Percentiles rank a stretch among this genome's conserved stretches.
Evolutionary conservation across 2,113 vertebrate genomes (phyloP).

Genomic region (Mirza zaza): DNA sequence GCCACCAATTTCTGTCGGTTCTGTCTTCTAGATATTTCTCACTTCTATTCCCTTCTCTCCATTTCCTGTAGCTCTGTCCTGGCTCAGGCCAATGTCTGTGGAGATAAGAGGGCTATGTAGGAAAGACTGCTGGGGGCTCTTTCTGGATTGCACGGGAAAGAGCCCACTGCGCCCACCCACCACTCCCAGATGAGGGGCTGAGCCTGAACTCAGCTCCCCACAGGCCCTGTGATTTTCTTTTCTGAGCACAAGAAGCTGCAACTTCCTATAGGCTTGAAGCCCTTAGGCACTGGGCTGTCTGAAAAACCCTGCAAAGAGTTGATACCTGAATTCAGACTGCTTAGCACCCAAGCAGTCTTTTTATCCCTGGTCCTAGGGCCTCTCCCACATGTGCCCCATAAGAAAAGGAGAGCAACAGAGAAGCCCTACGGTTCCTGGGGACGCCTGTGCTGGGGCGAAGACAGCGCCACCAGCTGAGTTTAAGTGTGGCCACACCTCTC

Average conservation of each 20-base stretch:
- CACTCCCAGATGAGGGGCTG: not conserved
- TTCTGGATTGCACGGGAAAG: not conserved
- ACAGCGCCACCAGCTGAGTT: not conserved
- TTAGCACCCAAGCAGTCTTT: not conserved
- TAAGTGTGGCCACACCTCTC: rapidly evolving
- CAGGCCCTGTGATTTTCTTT: not conserved
- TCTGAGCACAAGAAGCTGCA: not conserved
- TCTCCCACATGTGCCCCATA: not conserved
- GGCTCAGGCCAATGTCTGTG: not conserved
- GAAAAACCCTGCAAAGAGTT: not conserved
- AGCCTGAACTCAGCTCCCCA: not conserved
- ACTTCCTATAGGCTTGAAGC: not conserved
- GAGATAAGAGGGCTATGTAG: not conserved
- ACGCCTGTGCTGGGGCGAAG: not conserved
- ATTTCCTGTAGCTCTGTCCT: not conserved
- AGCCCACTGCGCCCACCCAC: not conserved
- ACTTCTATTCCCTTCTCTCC: not conserved
- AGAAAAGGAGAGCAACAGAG: not conserved
- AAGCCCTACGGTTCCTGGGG: rapidly evolving
- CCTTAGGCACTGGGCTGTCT: not conserved
- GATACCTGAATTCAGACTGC: not conserved
- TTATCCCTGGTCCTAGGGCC: not conserved
- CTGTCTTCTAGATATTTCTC: not conserved
- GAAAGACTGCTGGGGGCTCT: not conserved
- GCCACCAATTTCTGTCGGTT: not conserved